Percentiles rank a stretch among this genome's conserved stretches.
Evolutionary conservation across 2,888 invertebrate genomes (phyloP).

Genomic region (Agrochola macilenta): DNA sequence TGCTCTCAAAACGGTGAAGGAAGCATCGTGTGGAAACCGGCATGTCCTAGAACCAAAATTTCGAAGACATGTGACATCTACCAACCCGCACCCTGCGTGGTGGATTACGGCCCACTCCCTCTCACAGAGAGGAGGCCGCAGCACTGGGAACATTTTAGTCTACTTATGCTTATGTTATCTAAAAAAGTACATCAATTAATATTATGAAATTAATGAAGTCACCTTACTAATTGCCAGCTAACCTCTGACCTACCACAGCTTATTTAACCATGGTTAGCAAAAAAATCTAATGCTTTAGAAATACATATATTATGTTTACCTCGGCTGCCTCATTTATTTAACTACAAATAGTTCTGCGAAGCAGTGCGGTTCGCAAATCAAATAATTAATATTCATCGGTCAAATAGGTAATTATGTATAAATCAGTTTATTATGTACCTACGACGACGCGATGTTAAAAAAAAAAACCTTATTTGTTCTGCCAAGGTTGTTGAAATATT

Average conservation of each 20-base stretch:
- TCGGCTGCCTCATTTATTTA: background rate
- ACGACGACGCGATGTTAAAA: background rate
- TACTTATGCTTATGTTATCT: too few species aligned
- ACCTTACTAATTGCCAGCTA: background rate
- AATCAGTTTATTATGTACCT: constrained; percentile 13
- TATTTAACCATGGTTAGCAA: background rate
- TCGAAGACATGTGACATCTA: too few species aligned
- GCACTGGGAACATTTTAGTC: too few species aligned
- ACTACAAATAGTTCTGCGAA: constrained; percentile 19
- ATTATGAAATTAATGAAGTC: background rate
- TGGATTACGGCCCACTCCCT: too few species aligned
- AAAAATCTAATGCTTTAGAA: background rate
- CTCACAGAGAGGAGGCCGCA: too few species aligned
- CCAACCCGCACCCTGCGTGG: too few species aligned
- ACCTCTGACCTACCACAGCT: background rate
- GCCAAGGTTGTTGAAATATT: constrained; percentile 31
- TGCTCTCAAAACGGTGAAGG: too few species aligned
- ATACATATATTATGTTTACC: background rate
- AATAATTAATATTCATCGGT: constrained; percentile 53
- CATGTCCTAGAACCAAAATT: too few species aligned
- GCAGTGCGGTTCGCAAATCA: constrained; percentile 25
- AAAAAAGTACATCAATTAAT: too few species aligned
- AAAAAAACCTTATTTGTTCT: constrained; percentile 34
- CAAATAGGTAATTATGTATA: constrained; percentile 33
- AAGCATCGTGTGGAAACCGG: too few species aligned